These are phyloP conservation scores for Heterodera schachtii DNA, from an alignment of 1,140 invertebrate species.

Conservation along the genomic window DNA sequence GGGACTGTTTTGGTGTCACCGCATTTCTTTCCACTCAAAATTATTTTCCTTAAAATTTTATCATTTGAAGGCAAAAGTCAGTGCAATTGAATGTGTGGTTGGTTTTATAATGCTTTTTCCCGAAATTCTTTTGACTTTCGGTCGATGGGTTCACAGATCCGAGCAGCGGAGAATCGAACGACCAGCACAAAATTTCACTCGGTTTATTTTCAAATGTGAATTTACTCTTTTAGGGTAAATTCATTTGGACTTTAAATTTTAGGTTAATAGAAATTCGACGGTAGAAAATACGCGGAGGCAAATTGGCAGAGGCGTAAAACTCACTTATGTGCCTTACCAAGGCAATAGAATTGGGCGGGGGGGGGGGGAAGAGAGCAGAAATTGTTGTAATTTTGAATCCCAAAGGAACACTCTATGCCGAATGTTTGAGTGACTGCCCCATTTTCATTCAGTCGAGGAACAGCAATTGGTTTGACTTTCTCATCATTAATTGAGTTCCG, in stretches of 20 bases:
- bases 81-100: constrained; percentile 18
- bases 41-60: neutral
- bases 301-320: constrained; percentile 79
- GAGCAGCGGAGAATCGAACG: constrained; percentile 70
- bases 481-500: neutral
- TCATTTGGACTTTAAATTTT: neutral
- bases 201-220: constrained; percentile 89
- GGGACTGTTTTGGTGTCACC: too few species aligned
- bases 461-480: constrained; percentile 65
- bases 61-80: constrained; percentile 17
- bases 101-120: neutral
- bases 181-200: constrained; percentile 87
- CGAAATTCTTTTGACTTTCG: neutral
- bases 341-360: constrained; percentile 22
- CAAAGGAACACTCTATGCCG: constrained; percentile 65
- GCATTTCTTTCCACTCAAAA: too few species aligned
- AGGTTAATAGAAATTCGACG: constrained; percentile 81
- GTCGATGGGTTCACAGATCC: constrained; percentile 97
- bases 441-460: constrained; percentile 71
- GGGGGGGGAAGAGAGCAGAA: too few species aligned
- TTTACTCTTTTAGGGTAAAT: neutral
- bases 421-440: constrained; percentile 70
- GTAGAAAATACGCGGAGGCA: constrained; percentile 94
- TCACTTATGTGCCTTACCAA: constrained; percentile 64
- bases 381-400: too few species aligned